A percentile compares a stretch with the other conserved stretches of the same genome.
phyloP scores from a whole-genome alignment of 2,888 invertebrate genomes.

The Marronus borbonicus region DNA sequence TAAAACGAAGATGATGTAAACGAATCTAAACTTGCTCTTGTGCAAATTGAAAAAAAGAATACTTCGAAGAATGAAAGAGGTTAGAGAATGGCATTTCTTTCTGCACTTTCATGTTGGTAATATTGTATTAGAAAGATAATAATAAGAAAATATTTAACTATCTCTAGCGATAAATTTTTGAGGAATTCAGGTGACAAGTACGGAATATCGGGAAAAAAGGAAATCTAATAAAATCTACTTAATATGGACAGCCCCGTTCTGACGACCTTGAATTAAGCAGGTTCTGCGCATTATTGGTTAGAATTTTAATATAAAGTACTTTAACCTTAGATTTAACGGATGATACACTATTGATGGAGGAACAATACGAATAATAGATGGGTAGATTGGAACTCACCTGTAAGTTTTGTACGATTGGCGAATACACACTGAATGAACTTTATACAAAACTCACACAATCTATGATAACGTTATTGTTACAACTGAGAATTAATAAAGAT shows the following conservation, averaged over 20 bases:
- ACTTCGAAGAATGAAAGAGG: slow-evolving; percentile 11
- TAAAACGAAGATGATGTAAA: slow-evolving; percentile 6
- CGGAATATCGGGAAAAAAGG: slow-evolving; percentile 18
- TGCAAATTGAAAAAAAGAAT: not conserved
- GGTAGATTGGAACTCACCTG: slow-evolving; percentile 25
- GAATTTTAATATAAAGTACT: slow-evolving; percentile 21
- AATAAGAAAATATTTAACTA: slow-evolving; percentile 3
- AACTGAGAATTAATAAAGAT: slow-evolving; percentile 11
- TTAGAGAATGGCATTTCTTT: not conserved
- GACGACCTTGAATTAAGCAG: slow-evolving; percentile 38
- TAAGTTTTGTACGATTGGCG: slow-evolving; percentile 19
- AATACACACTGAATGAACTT: slow-evolving; percentile 21
- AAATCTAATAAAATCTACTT: slow-evolving; percentile 17
- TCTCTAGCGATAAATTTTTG: slow-evolving; percentile 28
- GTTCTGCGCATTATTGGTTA: slow-evolving; percentile 43
- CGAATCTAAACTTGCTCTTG: not conserved
- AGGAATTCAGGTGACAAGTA: slow-evolving; percentile 23
- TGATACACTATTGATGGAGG: not conserved
- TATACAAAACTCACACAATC: slow-evolving; percentile 22
- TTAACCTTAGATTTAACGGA: slow-evolving; percentile 31
- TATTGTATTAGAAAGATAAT: slow-evolving; percentile 19
- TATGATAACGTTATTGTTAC: slow-evolving; percentile 38
- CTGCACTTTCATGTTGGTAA: slow-evolving; percentile 3
- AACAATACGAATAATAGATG: not conserved
- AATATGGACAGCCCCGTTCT: not conserved